Evolutionary conservation across 2,888 invertebrate genomes (phyloP).

Genomic region (Amorpha juglandis): DNA sequence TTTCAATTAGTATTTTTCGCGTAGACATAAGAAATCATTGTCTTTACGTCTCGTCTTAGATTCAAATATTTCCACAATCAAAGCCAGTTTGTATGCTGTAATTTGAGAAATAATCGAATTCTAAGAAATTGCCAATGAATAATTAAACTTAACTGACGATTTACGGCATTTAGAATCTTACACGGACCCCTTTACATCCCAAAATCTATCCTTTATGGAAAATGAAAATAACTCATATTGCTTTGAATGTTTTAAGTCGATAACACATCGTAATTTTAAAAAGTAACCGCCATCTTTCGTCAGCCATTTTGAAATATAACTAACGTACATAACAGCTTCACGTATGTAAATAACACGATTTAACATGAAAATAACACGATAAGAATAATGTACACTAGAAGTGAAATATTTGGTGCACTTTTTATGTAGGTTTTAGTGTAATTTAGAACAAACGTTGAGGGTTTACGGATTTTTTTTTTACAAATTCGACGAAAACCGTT

Average conservation of each 20-base stretch:
- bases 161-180: too few relatives aligned
- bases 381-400: constrained; percentile 47
- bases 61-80: too few relatives aligned
- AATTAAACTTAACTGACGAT: too few relatives aligned
- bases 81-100: too few relatives aligned
- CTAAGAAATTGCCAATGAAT: too few relatives aligned
- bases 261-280: constrained; percentile 44
- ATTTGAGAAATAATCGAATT: too few relatives aligned
- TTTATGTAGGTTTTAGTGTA: constrained; percentile 38
- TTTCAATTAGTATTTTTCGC: too few relatives aligned
- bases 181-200: too few relatives aligned
- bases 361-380: constrained; percentile 33
- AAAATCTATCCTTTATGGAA: background rate
- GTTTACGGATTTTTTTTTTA: background rate
- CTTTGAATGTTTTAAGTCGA: background rate
- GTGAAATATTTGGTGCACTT: constrained; percentile 59
- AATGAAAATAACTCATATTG: background rate
- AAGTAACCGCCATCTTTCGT: constrained; percentile 32
- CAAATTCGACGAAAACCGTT: too few relatives aligned
- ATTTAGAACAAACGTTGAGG: constrained; percentile 27
- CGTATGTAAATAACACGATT: constrained; percentile 63
- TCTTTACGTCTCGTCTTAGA: too few relatives aligned
- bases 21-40: too few relatives aligned
- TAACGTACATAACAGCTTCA: constrained; percentile 53
- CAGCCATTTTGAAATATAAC: constrained; percentile 52